Percentiles rank a stretch among this genome's conserved stretches.
phyloP scores from a whole-genome alignment of 2,797 vertebrate species.

The Emydoidea blandingii region DNA sequence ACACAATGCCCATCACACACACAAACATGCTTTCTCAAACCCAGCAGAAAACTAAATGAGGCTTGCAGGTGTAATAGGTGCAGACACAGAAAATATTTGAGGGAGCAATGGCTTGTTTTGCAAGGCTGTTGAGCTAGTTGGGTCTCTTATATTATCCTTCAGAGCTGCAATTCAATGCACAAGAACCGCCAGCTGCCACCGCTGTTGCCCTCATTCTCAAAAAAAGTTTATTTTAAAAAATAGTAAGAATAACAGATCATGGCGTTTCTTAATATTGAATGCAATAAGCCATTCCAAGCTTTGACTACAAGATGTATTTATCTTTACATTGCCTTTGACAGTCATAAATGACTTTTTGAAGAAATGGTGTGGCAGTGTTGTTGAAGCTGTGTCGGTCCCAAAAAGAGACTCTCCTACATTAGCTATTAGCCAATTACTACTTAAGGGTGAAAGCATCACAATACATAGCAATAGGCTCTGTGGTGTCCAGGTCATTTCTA shows the following conservation, averaged over 20 bases:
- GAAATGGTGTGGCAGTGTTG: background rate
- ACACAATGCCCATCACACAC: background rate
- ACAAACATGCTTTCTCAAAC: background rate
- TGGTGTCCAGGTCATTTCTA: background rate
- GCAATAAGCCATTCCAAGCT: background rate
- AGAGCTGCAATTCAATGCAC: background rate
- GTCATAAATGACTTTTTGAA: background rate
- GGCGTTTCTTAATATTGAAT: background rate
- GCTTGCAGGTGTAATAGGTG: background rate
- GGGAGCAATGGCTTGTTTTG: rapidly evolving
- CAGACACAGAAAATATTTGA: background rate
- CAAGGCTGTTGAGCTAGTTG: background rate
- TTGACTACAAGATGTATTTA: background rate
- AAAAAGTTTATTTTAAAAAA: background rate
- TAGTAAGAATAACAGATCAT: background rate
- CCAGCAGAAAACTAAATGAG: background rate
- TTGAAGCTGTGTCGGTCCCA: too few species aligned
- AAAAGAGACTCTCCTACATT: background rate
- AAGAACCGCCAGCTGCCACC: background rate
- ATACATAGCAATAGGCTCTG: background rate
- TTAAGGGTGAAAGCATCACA: background rate
- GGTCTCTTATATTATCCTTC: background rate
- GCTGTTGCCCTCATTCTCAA: background rate
- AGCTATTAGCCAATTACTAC: background rate
- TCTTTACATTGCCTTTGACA: background rate